Base-by-base conservation (phyloP, 2,797 vertebrate species). In the Pygocentrus nattereri region DNA sequence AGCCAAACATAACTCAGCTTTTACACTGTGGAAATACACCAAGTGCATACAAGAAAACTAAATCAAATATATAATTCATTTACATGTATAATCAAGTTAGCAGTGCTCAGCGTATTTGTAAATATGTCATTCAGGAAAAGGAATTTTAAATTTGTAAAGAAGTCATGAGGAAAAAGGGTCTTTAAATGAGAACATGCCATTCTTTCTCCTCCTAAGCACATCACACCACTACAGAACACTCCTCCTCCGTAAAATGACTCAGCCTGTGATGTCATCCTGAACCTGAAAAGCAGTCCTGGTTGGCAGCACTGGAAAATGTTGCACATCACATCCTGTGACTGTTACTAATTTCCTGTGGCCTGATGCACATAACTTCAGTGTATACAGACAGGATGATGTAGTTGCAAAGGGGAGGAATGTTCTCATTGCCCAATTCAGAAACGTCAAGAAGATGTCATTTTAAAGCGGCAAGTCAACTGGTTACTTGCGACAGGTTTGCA, bases 311-410 rank as follows among this genome's bases (percentile, higher is more conserved):
- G 6, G 10, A 21, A 27, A 80, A 19, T 30, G 19, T 58, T 23
- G 19, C 50, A 11, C 0, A 70, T 81, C 84, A 87, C 49, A 88
- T 89, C 86, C 85, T 85, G 0, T 7, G 23, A 27, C 31, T 38
- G 7, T 27, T 16, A 2, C 27, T 25, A 12, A 23, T 21, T 65
- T 70, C 62, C 19, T 4, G 54, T 69, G 34, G 30, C 5, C 27
- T 49, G 56, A 64, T 10, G 23, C 5, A 18, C 25, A 54, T 61
- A 8, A 16, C 6, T 23, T 72, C 31, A 49, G 19, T 2, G 18
- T 49, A 30, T 3, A 68, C 21, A 19, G 1, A 25, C 65, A 49
- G 31, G 59, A 31, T 49, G 73, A 8, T 25, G 13, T 23, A 1
- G 23, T 15, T 3, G 31, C 3, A 67, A 15, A 44, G 23, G 30